phyloP scores from a whole-genome alignment of 2,113 vertebrate genomes.

The Neodon shergylaensis region DNA sequence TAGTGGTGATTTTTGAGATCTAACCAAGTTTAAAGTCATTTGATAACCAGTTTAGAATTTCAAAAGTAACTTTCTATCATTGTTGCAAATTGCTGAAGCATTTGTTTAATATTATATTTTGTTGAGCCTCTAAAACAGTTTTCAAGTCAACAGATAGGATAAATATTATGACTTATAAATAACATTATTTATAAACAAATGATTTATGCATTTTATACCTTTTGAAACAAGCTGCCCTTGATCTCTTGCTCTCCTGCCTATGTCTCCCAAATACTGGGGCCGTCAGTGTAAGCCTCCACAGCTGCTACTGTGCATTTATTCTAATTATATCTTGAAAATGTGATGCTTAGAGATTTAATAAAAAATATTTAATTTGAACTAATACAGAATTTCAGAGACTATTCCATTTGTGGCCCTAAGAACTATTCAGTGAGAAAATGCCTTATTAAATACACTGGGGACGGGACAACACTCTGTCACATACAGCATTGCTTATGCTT shows the following conservation, averaged over 20 bases:
- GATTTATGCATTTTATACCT: neutral
- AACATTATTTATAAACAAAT: neutral
- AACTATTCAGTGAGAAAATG: neutral
- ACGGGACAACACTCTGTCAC: conserved; percentile 3
- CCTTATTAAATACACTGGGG: neutral
- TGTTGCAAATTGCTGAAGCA: neutral
- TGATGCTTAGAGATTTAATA: conserved; percentile 14
- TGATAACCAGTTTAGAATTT: conserved; percentile 19
- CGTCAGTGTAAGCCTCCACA: neutral
- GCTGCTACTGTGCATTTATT: neutral
- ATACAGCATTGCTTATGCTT: neutral
- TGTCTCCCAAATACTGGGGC: neutral
- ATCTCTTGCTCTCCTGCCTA: neutral
- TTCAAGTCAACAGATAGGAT: neutral
- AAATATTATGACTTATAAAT: neutral
- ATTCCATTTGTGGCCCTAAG: neutral
- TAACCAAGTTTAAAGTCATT: conserved; percentile 33
- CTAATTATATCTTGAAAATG: conserved; percentile 20
- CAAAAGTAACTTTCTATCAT: neutral
- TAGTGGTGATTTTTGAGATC: conserved; percentile 59
- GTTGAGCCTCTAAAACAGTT: neutral
- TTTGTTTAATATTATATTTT: conserved; percentile 33
- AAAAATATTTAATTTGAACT: conserved; percentile 42
- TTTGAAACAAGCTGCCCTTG: neutral
- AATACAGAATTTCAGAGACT: conserved; percentile 39